Base-by-base conservation (phyloP, 2,888 invertebrate genomes). In the Drosophila diplacantha region DNA sequence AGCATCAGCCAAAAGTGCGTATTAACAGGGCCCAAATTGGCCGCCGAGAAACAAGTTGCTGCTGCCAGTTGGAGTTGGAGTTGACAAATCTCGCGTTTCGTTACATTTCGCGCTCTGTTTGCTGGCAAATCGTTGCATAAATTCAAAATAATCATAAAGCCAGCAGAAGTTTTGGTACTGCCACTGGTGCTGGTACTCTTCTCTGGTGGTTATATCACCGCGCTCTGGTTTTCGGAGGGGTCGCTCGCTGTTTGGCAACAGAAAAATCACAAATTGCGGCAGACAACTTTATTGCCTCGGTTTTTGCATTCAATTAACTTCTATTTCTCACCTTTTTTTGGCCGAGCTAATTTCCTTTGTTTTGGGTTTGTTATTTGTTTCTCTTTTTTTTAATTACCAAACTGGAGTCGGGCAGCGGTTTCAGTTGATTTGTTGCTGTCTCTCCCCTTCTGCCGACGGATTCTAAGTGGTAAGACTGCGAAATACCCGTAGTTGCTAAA, bases 71-170 rank as follows among this genome's bases (percentile, higher is more conserved):
- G 66, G 24, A 24, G 24, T 24, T 58, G 67, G 43, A 62, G 76
- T 77, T 77, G 81, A 81, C 77, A 77, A 81, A 54, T 68, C 60
- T 53, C 66, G 68, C 43, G 72, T 72, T 76, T 76, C 65, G 74
- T 82, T 81, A 72, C 51, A 74, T 79, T 83, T 74, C 74, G 73
- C 75, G 83, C 83, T 83, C 81, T 83, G 79, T 78, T 83, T 81
- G 73, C 66, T 49, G 26, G 24, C 73, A 74, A 83, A 75, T 78
- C 81, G 76, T 76, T 79, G 81, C 71, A 68, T 43, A 50, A 47
- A 44, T 44, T 14, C 44, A 44, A 44, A 44, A 31, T 18, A 44
- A 58, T 49, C 52, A 38, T 47, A 43, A 18, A 32, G 34, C 16
- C 32, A 32, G 52, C 35, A 58, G 52, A 67, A 58, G 44, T 47